Evolutionary conservation across 2,888 invertebrate genomes (phyloP).

Genomic region (Colostygia pectinataria): DNA sequence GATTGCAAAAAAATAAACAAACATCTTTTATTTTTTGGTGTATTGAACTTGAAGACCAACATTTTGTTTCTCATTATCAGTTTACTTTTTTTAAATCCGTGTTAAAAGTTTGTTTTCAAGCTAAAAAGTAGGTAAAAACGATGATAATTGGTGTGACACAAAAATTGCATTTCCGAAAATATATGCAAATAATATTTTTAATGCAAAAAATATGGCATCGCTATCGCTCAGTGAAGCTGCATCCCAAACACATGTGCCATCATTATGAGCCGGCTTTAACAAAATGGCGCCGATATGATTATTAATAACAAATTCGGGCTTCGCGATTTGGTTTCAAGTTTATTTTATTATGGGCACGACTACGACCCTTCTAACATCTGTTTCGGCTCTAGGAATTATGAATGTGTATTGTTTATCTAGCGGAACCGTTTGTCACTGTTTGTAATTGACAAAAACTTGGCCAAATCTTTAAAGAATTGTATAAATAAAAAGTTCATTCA

Average conservation of each 20-base stretch:
- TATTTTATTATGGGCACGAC: conserved; percentile 60
- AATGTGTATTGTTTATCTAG: conserved; percentile 69
- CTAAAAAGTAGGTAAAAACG: too few relatives aligned
- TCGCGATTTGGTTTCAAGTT: conserved; percentile 68
- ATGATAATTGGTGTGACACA: too few relatives aligned
- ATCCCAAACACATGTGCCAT: conserved; percentile 46
- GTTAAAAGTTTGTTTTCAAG: too few relatives aligned
- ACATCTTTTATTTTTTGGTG: too few relatives aligned
- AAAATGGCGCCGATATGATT: conserved; percentile 79
- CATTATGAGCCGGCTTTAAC: conserved; percentile 48
- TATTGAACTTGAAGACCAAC: too few relatives aligned
- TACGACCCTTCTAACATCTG: conserved; percentile 68
- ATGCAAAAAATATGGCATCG: conserved; percentile 27
- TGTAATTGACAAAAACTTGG: conserved; percentile 20
- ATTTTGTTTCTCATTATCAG: too few relatives aligned
- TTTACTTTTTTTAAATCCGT: too few relatives aligned
- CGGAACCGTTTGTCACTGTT: conserved; percentile 61
- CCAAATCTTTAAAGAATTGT: not conserved
- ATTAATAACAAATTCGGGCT: conserved; percentile 75
- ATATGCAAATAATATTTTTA: conserved; percentile 19
- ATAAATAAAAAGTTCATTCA: conserved; percentile 12
- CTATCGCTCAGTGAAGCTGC: conserved; percentile 15
- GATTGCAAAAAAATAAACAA: too few relatives aligned
- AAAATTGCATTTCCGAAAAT: conserved; percentile 6
- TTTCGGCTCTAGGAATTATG: conserved; percentile 64